Conservation (phyloP, 2,888 invertebrate species). For the Eilema sororculum region DNA sequence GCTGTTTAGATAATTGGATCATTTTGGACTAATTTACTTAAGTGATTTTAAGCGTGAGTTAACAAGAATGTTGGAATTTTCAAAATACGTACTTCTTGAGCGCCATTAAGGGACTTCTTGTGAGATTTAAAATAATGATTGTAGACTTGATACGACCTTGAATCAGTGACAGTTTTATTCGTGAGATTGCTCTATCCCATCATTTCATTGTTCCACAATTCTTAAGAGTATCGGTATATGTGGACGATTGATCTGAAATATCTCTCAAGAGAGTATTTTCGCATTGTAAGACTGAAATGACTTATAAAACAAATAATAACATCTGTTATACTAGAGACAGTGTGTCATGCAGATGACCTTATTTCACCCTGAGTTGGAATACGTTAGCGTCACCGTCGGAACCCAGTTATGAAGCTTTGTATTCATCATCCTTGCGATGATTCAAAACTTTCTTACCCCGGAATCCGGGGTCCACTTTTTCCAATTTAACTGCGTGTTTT, state of each 20-base stretch:
- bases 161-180: neutral
- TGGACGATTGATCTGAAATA: neutral
- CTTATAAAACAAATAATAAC: neutral
- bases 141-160: neutral
- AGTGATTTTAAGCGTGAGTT: constrained; percentile 51
- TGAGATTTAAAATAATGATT: neutral
- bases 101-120: neutral
- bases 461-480: too few relatives aligned
- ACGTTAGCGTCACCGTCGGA: neutral
- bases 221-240: neutral
- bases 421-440: too few relatives aligned
- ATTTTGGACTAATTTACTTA: constrained; percentile 37
- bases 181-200: neutral
- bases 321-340: neutral
- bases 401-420: neutral
- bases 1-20: constrained; percentile 37
- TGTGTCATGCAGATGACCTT: neutral
- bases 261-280: neutral
- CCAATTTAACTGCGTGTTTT: too few relatives aligned
- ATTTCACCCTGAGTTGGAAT: neutral
- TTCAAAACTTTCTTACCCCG: too few relatives aligned
- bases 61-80: constrained; percentile 37
- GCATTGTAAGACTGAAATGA: neutral
- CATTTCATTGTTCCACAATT: neutral
- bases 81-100: neutral